A percentile compares a stretch with the other conserved stretches of the same genome.
Evolutionary conservation across 2,113 vertebrate genomes (phyloP).

Genomic region (Zapus hudsonius): DNA sequence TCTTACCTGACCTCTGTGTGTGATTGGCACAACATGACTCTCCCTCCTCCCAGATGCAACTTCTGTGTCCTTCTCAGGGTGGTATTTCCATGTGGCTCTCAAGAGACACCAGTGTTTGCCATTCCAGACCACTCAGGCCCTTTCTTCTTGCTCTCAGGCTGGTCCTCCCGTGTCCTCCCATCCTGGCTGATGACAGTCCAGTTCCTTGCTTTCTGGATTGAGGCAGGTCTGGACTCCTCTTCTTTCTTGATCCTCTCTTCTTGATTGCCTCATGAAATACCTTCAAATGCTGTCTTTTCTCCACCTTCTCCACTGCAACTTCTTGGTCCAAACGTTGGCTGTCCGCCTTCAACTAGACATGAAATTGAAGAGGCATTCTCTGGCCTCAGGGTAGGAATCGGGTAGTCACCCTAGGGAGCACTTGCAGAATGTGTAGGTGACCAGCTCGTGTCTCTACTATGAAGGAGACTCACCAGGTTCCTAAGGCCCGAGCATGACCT

Average conservation of each 20-base stretch:
- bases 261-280: neutral
- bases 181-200: neutral
- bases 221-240: too few species aligned
- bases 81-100: neutral
- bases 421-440: neutral
- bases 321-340: neutral
- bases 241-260: neutral
- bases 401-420: neutral
- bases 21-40: too few species aligned
- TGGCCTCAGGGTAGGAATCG: neutral
- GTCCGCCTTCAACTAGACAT: neutral
- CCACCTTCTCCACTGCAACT: neutral
- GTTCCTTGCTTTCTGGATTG: neutral
- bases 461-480: neutral
- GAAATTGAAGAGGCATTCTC: neutral
- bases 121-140: too few species aligned
- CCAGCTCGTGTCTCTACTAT: neutral
- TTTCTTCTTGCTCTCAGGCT: neutral
- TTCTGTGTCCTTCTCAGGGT: neutral
- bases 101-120: neutral
- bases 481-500: accelerated
- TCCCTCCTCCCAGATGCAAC: neutral
- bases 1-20: neutral
- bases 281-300: neutral
- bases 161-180: accelerated